Conservation (phyloP, 2,113 vertebrate genomes). For the Talpa occidentalis region DNA sequence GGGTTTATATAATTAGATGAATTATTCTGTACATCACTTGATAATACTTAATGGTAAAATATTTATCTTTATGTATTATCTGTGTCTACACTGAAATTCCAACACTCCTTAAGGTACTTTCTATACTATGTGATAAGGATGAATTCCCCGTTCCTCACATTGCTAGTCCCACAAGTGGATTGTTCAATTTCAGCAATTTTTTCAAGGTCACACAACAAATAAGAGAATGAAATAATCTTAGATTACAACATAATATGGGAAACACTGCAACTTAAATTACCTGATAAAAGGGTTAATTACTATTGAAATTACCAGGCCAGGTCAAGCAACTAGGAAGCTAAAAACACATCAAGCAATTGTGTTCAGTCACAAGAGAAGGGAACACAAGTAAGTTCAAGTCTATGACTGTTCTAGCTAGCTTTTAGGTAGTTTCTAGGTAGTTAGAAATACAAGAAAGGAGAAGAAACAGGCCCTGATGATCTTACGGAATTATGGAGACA, state of each 20-base stretch:
- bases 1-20: background rate
- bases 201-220: background rate
- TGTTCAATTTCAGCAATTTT: slow-evolving; percentile 4
- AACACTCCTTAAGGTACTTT: background rate
- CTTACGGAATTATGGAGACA: background rate
- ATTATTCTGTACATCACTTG: background rate
- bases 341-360: slow-evolving; percentile 1
- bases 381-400: background rate
- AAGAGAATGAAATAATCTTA: slow-evolving; percentile 6
- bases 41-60: background rate
- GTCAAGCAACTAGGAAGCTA: background rate
- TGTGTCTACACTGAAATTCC: background rate
- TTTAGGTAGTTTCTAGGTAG: background rate
- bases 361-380: background rate
- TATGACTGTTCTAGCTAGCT: background rate
- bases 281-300: background rate
- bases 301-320: background rate
- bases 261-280: background rate
- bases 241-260: background rate
- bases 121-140: background rate
- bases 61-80: slow-evolving; percentile 14
- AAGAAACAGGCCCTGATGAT: background rate
- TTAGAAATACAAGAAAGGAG: background rate
- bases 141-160: background rate
- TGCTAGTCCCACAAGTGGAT: background rate